phyloP scores from a whole-genome alignment of 1,140 invertebrate genomes.

The Drosophila paulistorum region DNA sequence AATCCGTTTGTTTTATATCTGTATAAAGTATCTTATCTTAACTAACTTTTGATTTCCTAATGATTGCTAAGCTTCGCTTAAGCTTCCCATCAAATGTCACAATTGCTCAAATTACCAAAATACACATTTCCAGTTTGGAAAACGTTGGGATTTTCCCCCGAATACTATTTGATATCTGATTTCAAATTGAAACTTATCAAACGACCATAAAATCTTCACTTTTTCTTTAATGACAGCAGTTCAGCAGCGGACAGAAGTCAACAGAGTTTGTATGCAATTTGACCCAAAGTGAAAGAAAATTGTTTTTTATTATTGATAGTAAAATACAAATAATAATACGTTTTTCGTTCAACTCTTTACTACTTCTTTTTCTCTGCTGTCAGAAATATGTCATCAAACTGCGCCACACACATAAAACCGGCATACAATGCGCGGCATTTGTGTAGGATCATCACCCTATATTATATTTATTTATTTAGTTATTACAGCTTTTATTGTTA shows the following conservation, averaged over 20 bases:
- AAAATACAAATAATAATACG: conserved; percentile 33
- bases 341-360: conserved; percentile 15
- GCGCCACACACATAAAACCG: conserved; percentile 4
- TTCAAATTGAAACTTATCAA: conserved; percentile 6
- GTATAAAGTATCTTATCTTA: too few relatives aligned
- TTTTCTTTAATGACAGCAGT: conserved; percentile 18
- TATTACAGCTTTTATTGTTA: too few relatives aligned
- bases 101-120: neutral
- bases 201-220: neutral
- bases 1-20: too few relatives aligned
- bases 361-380: conserved; percentile 20
- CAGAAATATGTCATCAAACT: conserved; percentile 39
- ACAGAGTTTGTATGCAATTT: conserved; percentile 6
- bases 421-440: neutral
- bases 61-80: neutral
- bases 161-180: neutral
- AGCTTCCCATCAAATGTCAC: neutral
- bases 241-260: conserved; percentile 38
- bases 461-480: too few relatives aligned
- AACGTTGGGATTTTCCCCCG: neutral
- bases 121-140: conserved; percentile 5
- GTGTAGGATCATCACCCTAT: too few relatives aligned
- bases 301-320: conserved; percentile 54
- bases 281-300: conserved; percentile 48
- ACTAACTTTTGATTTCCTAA: conserved; percentile 1